Percentiles rank a stretch among this genome's conserved stretches.
phyloP scores from a whole-genome alignment of 2,888 invertebrate genomes.

The Vanessa cardui region DNA sequence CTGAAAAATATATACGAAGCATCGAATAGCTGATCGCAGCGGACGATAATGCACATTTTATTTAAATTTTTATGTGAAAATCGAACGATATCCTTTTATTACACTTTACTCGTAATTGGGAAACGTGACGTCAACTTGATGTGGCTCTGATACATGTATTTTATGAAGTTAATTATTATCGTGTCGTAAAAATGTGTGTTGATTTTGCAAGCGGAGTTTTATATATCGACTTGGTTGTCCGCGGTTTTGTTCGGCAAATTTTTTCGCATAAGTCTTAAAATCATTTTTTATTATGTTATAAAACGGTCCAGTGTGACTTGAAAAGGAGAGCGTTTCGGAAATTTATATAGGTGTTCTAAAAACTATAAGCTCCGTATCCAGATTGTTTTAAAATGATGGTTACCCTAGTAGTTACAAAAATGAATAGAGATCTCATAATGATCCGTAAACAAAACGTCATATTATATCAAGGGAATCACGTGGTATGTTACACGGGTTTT shows the following conservation, averaged over 20 bases:
- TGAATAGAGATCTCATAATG: no score
- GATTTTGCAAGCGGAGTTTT: constrained; percentile 1
- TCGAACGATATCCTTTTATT: constrained; percentile 30
- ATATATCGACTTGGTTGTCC: constrained; percentile 2
- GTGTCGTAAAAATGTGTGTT: constrained; percentile 14
- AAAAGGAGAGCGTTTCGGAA: background rate
- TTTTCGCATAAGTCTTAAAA: background rate
- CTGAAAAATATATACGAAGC: constrained; percentile 11
- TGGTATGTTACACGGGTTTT: no score
- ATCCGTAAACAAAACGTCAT: no score
- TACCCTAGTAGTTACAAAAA: no score
- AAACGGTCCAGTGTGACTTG: background rate
- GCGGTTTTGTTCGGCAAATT: background rate
- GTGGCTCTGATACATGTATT: constrained; percentile 22
- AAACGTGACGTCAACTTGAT: constrained; percentile 31
- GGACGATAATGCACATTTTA: constrained; percentile 30
- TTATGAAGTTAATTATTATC: constrained; percentile 18
- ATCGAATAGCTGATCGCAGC: constrained; percentile 9
- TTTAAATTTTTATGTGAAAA: constrained; percentile 28
- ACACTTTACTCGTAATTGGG: constrained; percentile 32
- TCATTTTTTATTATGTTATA: no score
- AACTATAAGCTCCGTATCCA: no score
- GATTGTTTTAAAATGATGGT: no score
- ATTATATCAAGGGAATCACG: no score
- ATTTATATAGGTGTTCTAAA: background rate